These are phyloP conservation scores for Dicaeum eximium DNA, from an alignment of 2,113 vertebrate genomes.

Conservation along the genomic window DNA sequence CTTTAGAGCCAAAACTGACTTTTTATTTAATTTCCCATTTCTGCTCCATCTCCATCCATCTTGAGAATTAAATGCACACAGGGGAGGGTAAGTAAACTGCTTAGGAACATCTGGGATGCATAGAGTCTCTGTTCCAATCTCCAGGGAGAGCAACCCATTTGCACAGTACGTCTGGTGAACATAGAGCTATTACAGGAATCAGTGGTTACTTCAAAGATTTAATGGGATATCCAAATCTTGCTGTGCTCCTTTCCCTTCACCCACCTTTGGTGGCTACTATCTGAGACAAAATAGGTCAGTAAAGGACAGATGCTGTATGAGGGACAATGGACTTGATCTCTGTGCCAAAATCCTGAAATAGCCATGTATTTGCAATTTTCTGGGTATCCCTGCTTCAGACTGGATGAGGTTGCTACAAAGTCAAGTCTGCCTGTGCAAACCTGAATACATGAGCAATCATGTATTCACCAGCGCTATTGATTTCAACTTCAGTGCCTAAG, in stretches of 20 bases:
- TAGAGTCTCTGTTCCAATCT: neutral
- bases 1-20: neutral
- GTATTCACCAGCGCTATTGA: constrained; percentile 14
- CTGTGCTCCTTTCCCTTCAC: neutral
- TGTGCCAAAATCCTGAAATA: neutral
- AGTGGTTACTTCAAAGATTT: neutral
- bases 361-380: neutral
- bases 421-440: neutral
- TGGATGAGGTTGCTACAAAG: neutral
- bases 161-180: neutral
- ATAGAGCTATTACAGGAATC: neutral
- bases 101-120: constrained; percentile 24
- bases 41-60: neutral
- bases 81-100: neutral
- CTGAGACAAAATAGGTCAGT: neutral
- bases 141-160: constrained; percentile 4
- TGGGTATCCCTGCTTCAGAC: neutral
- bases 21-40: constrained; percentile 30
- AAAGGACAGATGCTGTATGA: neutral
- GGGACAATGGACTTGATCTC: neutral
- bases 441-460: constrained; percentile 8
- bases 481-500: constrained; percentile 47
- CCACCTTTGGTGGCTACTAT: neutral
- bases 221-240: neutral
- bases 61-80: constrained; percentile 2